A percentile compares a stretch with the other conserved stretches of the same genome.
These are phyloP conservation scores for Ophraella communa DNA, from an alignment of 2,888 invertebrate genomes.

Conservation along the genomic window DNA sequence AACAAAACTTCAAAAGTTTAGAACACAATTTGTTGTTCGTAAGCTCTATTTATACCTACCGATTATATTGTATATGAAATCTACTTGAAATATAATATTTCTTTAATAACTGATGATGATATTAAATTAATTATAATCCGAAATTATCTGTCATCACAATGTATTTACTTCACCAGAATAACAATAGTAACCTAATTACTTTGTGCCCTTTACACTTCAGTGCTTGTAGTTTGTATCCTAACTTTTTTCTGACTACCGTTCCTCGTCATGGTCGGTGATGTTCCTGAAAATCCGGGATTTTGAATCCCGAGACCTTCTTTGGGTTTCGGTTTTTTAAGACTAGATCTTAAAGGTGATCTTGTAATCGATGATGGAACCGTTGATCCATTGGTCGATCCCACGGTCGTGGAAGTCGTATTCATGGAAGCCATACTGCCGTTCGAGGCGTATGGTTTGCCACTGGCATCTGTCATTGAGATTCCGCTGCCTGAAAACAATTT, in stretches of 20 bases:
- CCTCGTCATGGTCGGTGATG: constrained; percentile 81
- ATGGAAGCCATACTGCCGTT: constrained; percentile 74
- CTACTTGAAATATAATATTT: no score
- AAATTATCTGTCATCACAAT: not conserved
- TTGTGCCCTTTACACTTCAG: constrained; percentile 73
- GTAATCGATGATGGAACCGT: constrained; percentile 61
- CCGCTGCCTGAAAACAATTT: constrained; percentile 39
- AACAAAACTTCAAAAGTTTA: no score
- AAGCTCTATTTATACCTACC: no score
- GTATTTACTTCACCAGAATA: not conserved
- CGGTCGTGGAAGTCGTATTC: constrained; percentile 74
- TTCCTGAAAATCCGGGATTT: constrained; percentile 84
- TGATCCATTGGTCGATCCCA: constrained; percentile 65
- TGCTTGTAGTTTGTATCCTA: constrained; percentile 89
- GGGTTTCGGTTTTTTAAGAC: constrained; percentile 74
- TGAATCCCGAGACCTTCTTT: constrained; percentile 78
- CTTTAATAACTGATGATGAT: no score
- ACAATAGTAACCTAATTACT: not conserved
- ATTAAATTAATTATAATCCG: not conserved
- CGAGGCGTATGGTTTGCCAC: constrained; percentile 78
- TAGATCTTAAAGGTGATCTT: constrained; percentile 75
- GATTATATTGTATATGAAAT: no score
- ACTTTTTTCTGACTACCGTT: constrained; percentile 91
- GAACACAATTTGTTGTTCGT: no score
- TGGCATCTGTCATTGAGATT: constrained; percentile 86